Evolutionary conservation across 2,888 invertebrate genomes (phyloP).

Genomic region (Lingula anatina): DNA sequence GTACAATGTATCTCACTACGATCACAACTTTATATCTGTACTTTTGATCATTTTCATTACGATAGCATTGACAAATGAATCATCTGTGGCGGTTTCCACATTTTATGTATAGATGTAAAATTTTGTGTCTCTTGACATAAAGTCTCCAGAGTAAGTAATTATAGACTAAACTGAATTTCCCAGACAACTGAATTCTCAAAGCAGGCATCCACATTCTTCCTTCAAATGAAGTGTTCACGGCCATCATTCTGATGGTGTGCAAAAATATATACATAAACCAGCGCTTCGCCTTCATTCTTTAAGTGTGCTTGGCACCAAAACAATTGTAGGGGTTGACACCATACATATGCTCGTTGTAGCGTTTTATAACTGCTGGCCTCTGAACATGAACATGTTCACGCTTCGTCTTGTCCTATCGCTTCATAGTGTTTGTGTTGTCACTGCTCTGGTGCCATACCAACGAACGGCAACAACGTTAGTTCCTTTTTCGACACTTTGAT

Average conservation of each 20-base stretch:
- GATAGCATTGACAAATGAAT: too few relatives aligned
- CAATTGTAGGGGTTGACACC: slow-evolving; percentile 3
- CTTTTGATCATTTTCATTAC: too few relatives aligned
- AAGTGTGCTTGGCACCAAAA: slow-evolving; percentile 2
- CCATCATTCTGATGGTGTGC: slow-evolving; percentile 3
- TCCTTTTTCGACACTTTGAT: not conserved
- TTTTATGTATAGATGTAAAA: too few relatives aligned
- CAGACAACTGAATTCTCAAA: too few relatives aligned
- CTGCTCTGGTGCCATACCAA: slow-evolving; percentile 4
- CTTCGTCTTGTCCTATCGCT: slow-evolving; percentile 4
- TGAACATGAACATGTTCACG: not conserved
- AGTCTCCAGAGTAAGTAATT: too few relatives aligned
- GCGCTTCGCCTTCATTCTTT: not conserved
- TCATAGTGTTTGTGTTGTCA: slow-evolving; percentile 1
- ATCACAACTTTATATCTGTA: too few relatives aligned
- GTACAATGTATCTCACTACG: too few relatives aligned
- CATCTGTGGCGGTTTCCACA: too few relatives aligned
- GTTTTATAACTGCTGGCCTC: slow-evolving; percentile 6
- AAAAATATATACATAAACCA: slow-evolving; percentile 9
- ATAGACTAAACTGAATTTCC: too few relatives aligned
- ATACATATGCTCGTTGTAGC: slow-evolving; percentile 8
- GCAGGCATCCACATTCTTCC: too few relatives aligned
- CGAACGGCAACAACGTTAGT: not conserved
- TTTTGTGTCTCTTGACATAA: too few relatives aligned
- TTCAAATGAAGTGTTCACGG: slow-evolving; percentile 3